phyloP scores from a whole-genome alignment of 2,797 vertebrate species.

The Cichlasoma orientale region DNA sequence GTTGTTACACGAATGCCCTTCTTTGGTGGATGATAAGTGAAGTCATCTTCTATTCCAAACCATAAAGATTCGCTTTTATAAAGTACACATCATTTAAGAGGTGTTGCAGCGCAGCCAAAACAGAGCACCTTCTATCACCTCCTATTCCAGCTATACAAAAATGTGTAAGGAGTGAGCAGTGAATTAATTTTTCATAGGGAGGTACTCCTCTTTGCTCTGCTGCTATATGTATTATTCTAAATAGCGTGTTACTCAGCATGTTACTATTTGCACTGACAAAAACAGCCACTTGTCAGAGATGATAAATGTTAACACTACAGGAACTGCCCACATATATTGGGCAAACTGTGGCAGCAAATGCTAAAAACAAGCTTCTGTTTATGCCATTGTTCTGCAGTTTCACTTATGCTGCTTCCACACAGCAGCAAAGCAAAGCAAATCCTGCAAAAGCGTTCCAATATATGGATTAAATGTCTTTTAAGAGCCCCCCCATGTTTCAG shows the following conservation, averaged over 20 bases:
- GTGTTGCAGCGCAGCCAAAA: background rate
- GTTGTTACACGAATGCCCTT: conserved; percentile 26
- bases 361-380: background rate
- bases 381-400: background rate
- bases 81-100: background rate
- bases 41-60: conserved; percentile 11
- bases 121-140: background rate
- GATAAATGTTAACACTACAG: background rate
- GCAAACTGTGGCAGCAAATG: background rate
- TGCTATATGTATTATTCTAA: background rate
- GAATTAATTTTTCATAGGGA: background rate
- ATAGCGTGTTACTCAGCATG: background rate
- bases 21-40: conserved; percentile 26
- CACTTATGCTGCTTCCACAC: background rate
- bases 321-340: background rate
- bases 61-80: conserved; percentile 6
- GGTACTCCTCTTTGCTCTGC: background rate
- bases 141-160: background rate
- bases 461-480: background rate
- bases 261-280: background rate
- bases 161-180: background rate
- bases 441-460: background rate
- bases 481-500: background rate
- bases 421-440: background rate
- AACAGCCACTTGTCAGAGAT: background rate